Base-by-base conservation (phyloP, 2,888 invertebrate species). In the Prionchulus punctatus region DNA sequence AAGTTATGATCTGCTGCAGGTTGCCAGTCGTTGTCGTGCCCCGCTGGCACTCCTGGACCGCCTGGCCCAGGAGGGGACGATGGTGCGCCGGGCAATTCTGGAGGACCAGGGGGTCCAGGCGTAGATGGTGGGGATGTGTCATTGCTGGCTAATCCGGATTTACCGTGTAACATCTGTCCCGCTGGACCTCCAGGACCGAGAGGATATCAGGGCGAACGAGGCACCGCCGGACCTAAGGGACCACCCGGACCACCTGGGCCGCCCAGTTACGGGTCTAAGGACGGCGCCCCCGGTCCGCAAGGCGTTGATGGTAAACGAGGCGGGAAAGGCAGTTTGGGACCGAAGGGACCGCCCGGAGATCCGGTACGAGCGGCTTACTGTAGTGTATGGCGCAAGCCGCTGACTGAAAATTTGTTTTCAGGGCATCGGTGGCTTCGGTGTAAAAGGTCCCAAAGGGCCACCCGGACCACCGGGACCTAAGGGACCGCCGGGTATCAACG, bases 141-240 rank as follows among this genome's bases (percentile, higher is more conserved):
- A 43, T 59, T 68, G 36, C 68, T 67, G 53, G 61, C 64, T 0
- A 64, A 69, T 31, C 63, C 65, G 15, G 69, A 69, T 30, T 60
- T 69, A 30, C 67, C 68, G 3, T 69, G 69, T 54, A 64, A 65
- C 3, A 65, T 69, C 43, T 69, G 69, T 47, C 68, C 68, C 25
- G 67, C 63, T 28, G 69, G 69, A 47, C 69, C 69, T n/a, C 66
- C 67, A 23, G 50, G 61, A 43, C 30, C 25, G 4, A 45, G 56
- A 49, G 70, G 70, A 49, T 57, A 62, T n/a, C 68, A 67, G 56
- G 70, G 69, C 49, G 68, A 69, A 53, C 61, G 67, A 30, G 71
- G 67, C 18, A 58, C 63, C 53, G 56, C 63, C 25, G 68, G 65
- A 26, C 50, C 58, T 2, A 57, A 59, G 47, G 60, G 60, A n/a